Evolutionary conservation across 1,140 invertebrate genomes (phyloP).

Genomic region (Pantala flavescens): DNA sequence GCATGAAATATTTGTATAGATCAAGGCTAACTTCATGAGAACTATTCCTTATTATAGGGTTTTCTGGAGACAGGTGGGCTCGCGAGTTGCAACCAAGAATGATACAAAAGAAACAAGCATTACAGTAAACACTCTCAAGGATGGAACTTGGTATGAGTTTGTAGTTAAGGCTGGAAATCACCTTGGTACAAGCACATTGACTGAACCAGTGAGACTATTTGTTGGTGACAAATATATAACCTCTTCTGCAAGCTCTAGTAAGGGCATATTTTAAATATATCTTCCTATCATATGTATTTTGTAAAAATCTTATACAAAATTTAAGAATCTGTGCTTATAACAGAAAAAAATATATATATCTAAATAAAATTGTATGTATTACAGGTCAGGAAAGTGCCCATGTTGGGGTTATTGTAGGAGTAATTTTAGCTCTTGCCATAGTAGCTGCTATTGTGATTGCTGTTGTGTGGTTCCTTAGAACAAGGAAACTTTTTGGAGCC

Average conservation of each 20-base stretch:
- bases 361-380: constrained; percentile 19
- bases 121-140: constrained; percentile 53
- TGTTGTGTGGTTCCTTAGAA: constrained; percentile 53
- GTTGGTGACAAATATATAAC: constrained; percentile 49
- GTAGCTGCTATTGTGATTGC: constrained; percentile 49
- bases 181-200: constrained; percentile 61
- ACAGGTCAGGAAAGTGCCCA: constrained; percentile 34
- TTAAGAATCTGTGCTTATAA: no score
- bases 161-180: constrained; percentile 72
- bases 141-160: constrained; percentile 62
- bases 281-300: no score
- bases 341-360: no score
- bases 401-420: constrained; percentile 51
- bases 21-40: no score
- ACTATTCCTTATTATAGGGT: constrained; percentile 30
- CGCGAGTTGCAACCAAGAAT: constrained; percentile 45
- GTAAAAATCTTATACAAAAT: no score
- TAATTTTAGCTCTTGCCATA: constrained; percentile 52
- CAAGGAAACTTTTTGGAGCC: constrained; percentile 43
- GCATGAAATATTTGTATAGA: no score
- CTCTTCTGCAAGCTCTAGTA: constrained; percentile 46
- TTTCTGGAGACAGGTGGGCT: constrained; percentile 39
- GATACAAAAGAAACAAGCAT: constrained; percentile 60
- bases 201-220: constrained; percentile 53
- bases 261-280: constrained; percentile 9